Evolutionary conservation across 2,888 invertebrate genomes (phyloP).

Genomic region (Drosophila longiperda): DNA sequence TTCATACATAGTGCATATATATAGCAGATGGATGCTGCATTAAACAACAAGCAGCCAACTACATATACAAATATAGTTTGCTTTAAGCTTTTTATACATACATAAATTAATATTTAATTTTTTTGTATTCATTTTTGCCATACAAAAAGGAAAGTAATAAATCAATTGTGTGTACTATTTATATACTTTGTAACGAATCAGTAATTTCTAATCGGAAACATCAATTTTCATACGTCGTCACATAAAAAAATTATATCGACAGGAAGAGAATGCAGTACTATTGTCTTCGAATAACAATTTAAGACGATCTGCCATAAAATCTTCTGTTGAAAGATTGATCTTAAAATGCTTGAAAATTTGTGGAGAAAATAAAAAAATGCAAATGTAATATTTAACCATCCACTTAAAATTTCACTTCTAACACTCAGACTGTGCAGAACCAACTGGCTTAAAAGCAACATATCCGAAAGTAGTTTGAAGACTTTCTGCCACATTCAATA

Average conservation of each 20-base stretch:
- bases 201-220: conserved; percentile 6
- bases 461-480: conserved; percentile 5
- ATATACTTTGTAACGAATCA: conserved; percentile 21
- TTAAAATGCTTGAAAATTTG: neutral
- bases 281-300: conserved; percentile 4
- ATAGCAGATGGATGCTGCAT: conserved; percentile 27
- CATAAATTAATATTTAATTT: conserved; percentile 75
- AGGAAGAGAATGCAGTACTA: neutral
- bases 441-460: neutral
- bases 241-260: neutral
- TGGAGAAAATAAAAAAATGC: neutral
- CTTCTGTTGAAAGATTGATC: neutral
- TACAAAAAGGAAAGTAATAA: conserved; percentile 76
- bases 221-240: neutral
- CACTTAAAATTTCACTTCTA: neutral
- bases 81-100: conserved; percentile 79
- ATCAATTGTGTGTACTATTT: conserved; percentile 77
- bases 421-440: conserved; percentile 2
- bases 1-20: conserved; percentile 32
- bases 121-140: conserved; percentile 79
- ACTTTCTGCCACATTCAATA: conserved; percentile 7
- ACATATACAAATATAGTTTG: conserved; percentile 64
- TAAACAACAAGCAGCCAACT: conserved; percentile 43
- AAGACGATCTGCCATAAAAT: neutral
- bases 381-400: neutral